Conservation (phyloP, 2,113 vertebrate species). For the Malurus elegans region DNA sequence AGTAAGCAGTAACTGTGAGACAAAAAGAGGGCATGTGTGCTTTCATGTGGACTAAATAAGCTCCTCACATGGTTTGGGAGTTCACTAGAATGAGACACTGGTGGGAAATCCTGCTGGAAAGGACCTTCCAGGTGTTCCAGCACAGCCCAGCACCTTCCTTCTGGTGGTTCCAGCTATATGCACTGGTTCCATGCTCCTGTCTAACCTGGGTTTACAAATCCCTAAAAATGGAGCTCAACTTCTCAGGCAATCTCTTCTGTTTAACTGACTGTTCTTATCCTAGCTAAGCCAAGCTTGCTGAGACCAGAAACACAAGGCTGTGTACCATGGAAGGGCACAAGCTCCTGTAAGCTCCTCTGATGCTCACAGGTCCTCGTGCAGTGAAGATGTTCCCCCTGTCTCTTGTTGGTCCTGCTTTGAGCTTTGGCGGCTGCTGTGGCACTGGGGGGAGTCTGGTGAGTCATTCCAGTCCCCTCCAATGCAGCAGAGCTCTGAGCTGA, state of each 20-base stretch:
- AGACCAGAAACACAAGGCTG: background rate
- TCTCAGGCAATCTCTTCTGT: background rate
- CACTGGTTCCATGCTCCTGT: background rate
- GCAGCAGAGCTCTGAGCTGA: background rate
- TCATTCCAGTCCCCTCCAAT: background rate
- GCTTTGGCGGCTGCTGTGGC: background rate
- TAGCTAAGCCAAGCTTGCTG: background rate
- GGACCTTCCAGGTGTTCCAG: background rate
- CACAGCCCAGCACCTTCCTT: background rate
- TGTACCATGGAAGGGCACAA: background rate
- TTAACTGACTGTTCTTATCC: background rate
- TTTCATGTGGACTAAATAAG: background rate
- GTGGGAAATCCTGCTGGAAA: background rate
- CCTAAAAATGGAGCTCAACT: background rate
- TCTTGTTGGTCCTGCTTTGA: constrained; percentile 13
- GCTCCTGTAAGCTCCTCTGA: background rate
- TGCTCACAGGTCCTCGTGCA: background rate
- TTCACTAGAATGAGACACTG: background rate
- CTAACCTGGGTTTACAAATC: background rate
- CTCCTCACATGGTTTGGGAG: background rate
- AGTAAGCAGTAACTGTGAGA: background rate
- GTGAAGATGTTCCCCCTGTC: background rate
- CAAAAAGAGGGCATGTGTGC: background rate
- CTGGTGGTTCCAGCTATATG: background rate
- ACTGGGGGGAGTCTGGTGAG: background rate